Evolutionary conservation across 2,113 vertebrate genomes (phyloP), one percentile per base, ranked within the genome.

Genomic region (Brachyhypopomus gauderio): DNA sequence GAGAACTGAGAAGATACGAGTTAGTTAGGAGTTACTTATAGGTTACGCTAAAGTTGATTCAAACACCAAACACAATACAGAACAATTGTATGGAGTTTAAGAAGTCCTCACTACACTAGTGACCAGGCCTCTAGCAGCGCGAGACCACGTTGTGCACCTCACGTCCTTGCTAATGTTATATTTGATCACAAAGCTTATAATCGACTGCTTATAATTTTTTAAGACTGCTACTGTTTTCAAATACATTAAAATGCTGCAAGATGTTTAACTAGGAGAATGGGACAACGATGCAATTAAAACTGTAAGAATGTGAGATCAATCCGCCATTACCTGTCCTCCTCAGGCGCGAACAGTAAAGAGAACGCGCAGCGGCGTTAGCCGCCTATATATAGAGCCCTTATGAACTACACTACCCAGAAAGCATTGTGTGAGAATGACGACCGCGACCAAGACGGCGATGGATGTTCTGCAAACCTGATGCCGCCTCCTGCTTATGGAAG

Each of bases 311-410:
- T 60, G 17, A 20, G 1, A 4, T 3, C 1, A 25, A 0, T 0
- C 0, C 0, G 1, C 0, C 0, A 70, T 0, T 91, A 94, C 93
- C 92, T 92, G 77, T 60, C 30, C 86, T 20, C 23, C 45, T 75
- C 91, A 91, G 88, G 88, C 89, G 87, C 80, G 79, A 77, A 81
- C 7, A 86, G 88, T 60, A 93, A 93, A 94, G 93, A 94, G 93
- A 71, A 77, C 75, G 89, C 36, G 0, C 0, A 20, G 6, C 0
- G 4, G 60, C 91, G 48, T 12, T 14, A 0, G 0, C 2, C 7
- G 0, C 0, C 8, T 4, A 19, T 81, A 70, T 81, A 81, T 75
- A 69, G 9, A 4, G 4, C 2, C 27, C 0, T 12, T 0, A 0
- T 0, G 58, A 0, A 92, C 90, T 89, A 86, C 91, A 90, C 83